A percentile compares a stretch with the other conserved stretches of the same genome.
Evolutionary conservation across 2,888 invertebrate species (phyloP).

Genomic region (Ernsta delagoae): DNA sequence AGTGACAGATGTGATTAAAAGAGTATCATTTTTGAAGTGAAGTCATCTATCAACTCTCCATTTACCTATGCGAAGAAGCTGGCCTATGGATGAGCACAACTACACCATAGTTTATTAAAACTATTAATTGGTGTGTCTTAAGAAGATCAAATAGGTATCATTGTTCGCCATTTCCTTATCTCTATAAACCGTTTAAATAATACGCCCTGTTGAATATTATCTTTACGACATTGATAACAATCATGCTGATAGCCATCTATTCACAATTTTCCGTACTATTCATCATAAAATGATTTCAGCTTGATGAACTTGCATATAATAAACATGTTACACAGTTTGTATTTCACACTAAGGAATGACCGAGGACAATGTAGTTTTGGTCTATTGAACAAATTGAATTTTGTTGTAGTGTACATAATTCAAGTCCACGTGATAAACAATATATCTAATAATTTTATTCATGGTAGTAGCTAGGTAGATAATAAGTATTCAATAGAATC

Average conservation of each 20-base stretch:
- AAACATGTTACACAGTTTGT: background rate
- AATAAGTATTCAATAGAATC: too few species aligned
- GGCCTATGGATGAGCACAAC: too few species aligned
- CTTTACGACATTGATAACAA: slow-evolving; percentile 15
- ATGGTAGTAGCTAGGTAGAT: too few species aligned
- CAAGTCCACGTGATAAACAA: too few species aligned
- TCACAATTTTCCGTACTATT: slow-evolving; percentile 16
- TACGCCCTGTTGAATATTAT: slow-evolving; percentile 8
- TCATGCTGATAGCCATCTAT: slow-evolving; percentile 9
- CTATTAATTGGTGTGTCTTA: slow-evolving; percentile 3
- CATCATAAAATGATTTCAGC: slow-evolving; percentile 8
- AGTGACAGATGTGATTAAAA: too few species aligned
- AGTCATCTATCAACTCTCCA: too few species aligned
- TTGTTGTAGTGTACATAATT: background rate
- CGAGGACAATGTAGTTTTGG: background rate
- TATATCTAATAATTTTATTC: too few species aligned
- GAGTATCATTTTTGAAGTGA: too few species aligned
- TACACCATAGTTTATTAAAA: background rate
- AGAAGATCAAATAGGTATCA: slow-evolving; percentile 5
- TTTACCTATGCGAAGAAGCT: too few species aligned
- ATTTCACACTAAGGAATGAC: background rate
- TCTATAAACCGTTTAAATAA: slow-evolving; percentile 17
- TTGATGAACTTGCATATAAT: background rate
- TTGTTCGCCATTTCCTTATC: slow-evolving; percentile 18
- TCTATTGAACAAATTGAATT: background rate